Base-by-base conservation (phyloP, 2,888 invertebrate species). In the Drosophila fulvimacula region DNA sequence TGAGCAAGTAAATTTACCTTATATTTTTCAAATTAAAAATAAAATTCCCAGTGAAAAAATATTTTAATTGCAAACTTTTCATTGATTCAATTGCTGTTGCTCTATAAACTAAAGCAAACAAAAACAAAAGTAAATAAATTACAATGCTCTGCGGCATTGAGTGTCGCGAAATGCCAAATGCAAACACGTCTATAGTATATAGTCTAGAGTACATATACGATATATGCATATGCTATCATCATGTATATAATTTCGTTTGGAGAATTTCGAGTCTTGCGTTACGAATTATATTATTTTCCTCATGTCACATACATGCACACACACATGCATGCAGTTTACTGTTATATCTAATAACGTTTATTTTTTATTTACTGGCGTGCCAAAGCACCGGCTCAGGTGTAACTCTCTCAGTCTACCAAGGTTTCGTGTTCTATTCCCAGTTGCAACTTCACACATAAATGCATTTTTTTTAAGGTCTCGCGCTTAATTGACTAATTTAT, bases 371-470 rank as follows among this genome's bases (percentile, higher is more conserved):
- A 42, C 44, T 49, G 27, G 53, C 10, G 46, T 36, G 30, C 27
- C 21, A 48, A 57, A 49, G 44, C 64, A 58, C 17, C 51, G 56
- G 75, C 19, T 36, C 9, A 63, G 39, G 24, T 52, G 38, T 38
- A 19, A 59, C 39, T 34, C 34, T 46, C 34, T 10, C 41, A 13
- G 13, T 10, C 17, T 2, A 27, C 24, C 78, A 78, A 79, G 79
- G 79, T 73, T 53, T 44, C 61, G 17, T 30, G 15, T 6, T 39
- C 19, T 15, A 44, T 53, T 48, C 57, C 41, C 44, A 39, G 19
- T 17, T 34, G 24, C 19, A 62, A 36, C 34, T 56, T 62, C 51
- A 60, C 64, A 69, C 73, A 73, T 76, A 78, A 76, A 67, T 69
- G 44, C 44, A 27, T 65, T 44, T 30, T 24, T 21, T 19, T 52